These are phyloP conservation scores for Drosophila bipectinata DNA, from an alignment of 1,140 invertebrate genomes.

Conservation along the genomic window DNA sequence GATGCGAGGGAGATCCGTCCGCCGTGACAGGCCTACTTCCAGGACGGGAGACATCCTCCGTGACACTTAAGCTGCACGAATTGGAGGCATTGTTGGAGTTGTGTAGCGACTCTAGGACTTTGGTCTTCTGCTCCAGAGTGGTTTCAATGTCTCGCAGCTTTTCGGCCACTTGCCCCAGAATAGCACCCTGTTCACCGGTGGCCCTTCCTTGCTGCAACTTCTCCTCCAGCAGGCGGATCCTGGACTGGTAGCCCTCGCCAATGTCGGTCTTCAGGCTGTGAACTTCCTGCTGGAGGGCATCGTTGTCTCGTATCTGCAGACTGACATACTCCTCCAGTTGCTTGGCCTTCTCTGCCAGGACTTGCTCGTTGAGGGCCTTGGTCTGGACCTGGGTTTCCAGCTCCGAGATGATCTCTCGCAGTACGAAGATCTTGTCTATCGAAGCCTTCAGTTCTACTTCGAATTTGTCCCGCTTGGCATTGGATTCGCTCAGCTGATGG, in stretches of 20 bases:
- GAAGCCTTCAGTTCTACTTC: conserved; percentile 89
- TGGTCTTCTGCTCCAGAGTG: conserved; percentile 87
- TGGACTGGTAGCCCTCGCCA: conserved; percentile 85
- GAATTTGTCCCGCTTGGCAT: conserved; percentile 85
- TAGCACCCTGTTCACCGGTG: conserved; percentile 84
- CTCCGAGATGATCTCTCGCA: conserved; percentile 90
- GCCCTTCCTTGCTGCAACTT: conserved; percentile 86
- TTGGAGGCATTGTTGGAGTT: conserved; percentile 85
- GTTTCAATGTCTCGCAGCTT: conserved; percentile 86
- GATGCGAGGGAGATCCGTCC: conserved; percentile 56
- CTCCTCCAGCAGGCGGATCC: conserved; percentile 86
- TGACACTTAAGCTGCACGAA: conserved; percentile 87
- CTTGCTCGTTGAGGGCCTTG: conserved; percentile 84
- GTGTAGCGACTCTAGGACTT: conserved; percentile 89
- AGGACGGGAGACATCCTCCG: conserved; percentile 91
- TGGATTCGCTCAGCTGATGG: conserved; percentile 86
- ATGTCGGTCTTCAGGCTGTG: conserved; percentile 85
- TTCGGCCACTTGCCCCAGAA: conserved; percentile 70
- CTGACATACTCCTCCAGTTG: conserved; percentile 84
- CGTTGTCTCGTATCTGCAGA: conserved; percentile 86
- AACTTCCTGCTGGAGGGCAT: conserved; percentile 85
- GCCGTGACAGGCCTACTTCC: conserved; percentile 46
- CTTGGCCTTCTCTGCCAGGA: conserved; percentile 73
- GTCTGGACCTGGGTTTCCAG: conserved; percentile 89
- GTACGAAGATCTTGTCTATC: conserved; percentile 88